Percentiles rank a stretch among this genome's conserved stretches.
Conservation (phyloP, 2,113 vertebrate species). For the Platysternon megacephalum region DNA sequence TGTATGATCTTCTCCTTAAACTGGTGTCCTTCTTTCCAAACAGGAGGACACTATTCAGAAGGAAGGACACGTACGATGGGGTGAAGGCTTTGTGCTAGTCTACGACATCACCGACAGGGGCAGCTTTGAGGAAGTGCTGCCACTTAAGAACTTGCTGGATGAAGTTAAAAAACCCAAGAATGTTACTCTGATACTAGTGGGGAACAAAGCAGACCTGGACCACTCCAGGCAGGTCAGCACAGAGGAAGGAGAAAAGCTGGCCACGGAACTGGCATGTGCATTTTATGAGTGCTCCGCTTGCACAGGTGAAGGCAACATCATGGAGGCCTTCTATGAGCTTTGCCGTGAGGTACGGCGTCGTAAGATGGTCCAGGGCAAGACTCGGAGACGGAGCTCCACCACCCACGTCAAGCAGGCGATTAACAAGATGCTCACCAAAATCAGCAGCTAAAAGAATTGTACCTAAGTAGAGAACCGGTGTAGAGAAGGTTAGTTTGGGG, state of each 20-base stretch:
- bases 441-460: slow-evolving; percentile 89
- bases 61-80: slow-evolving; percentile 96
- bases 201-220: slow-evolving; percentile 97
- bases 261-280: slow-evolving; percentile 93
- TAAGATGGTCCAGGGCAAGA: slow-evolving; percentile 94
- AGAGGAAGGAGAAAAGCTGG: slow-evolving; percentile 95
- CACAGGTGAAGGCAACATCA: slow-evolving; percentile 88
- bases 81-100: slow-evolving; percentile 93
- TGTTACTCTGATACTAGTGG: slow-evolving; percentile 93
- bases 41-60: slow-evolving; percentile 95
- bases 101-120: slow-evolving; percentile 97
- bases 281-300: slow-evolving; percentile 99
- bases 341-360: slow-evolving; percentile 93
- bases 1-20: background rate
- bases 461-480: background rate
- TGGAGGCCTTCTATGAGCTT: slow-evolving; percentile 94
- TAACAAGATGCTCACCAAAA: slow-evolving; percentile 99
- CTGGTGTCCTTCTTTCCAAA: slow-evolving; percentile 21
- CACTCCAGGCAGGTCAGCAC: slow-evolving; percentile 93
- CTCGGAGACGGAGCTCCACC: slow-evolving; percentile 94
- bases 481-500: background rate
- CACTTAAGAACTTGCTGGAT: slow-evolving; percentile 90
- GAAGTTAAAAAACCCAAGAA: slow-evolving; percentile 96
- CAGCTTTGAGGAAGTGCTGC: slow-evolving; percentile 94
- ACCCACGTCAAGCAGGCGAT: slow-evolving; percentile 99